Conservation (phyloP, 2,888 invertebrate genomes). For the Monochamus alternatus region DNA sequence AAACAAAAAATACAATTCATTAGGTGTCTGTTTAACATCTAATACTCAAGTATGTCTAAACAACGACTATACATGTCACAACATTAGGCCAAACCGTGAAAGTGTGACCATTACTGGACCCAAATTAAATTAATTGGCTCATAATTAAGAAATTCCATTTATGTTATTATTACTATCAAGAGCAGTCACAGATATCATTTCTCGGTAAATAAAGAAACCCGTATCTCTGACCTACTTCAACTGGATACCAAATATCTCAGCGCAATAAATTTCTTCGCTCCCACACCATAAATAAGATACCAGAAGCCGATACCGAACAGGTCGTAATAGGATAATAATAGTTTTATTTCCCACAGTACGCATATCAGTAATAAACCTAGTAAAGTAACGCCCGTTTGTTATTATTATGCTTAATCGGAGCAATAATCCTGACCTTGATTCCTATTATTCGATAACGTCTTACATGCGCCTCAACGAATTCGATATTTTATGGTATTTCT, state of each 20-base stretch:
- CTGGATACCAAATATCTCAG: background rate
- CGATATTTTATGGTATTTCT: too few species aligned
- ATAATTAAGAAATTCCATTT: constrained; percentile 1
- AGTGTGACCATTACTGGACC: too few species aligned
- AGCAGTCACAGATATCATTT: background rate
- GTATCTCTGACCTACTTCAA: constrained; percentile 2
- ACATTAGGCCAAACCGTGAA: too few species aligned
- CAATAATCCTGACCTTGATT: background rate
- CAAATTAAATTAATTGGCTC: background rate
- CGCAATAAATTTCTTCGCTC: background rate
- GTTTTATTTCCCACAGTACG: background rate
- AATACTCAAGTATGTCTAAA: too few species aligned
- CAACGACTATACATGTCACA: too few species aligned
- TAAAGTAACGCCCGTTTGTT: background rate
- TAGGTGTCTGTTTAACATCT: too few species aligned
- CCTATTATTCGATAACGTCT: constrained; percentile 6
- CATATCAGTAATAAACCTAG: background rate
- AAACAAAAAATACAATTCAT: too few species aligned
- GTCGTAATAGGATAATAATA: background rate
- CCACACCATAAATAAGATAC: background rate
- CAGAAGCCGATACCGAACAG: background rate
- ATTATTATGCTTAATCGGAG: background rate
- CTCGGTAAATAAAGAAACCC: background rate
- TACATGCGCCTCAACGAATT: background rate
- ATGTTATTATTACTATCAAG: background rate